Conservation (phyloP, 2,888 invertebrate species). For the Dysmachus trigonus region DNA sequence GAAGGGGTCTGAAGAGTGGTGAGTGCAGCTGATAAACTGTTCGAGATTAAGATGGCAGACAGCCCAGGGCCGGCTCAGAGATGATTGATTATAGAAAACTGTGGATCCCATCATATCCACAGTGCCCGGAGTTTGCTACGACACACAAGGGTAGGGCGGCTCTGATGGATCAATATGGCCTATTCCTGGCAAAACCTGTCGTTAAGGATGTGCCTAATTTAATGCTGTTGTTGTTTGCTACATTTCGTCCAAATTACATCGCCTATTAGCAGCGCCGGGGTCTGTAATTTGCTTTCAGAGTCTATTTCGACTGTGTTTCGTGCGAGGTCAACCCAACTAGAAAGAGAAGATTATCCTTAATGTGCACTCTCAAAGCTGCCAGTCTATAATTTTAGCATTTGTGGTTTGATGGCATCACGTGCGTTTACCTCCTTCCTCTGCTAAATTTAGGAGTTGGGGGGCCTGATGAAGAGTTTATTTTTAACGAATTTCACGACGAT, state of each 20-base stretch:
- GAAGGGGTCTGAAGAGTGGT: background rate
- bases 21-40: slow-evolving; percentile 33
- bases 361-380: slow-evolving; percentile 1
- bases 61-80: background rate
- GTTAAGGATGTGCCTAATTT: slow-evolving; percentile 37
- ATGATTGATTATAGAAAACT: slow-evolving; percentile 38
- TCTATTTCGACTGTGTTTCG: background rate
- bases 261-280: slow-evolving; percentile 1
- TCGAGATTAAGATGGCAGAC: slow-evolving; percentile 31
- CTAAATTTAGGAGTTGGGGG: background rate
- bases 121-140: background rate
- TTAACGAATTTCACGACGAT: background rate
- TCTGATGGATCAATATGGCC: slow-evolving; percentile 26
- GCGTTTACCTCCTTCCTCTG: background rate
- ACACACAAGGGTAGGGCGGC: background rate
- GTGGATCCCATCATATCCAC: background rate
- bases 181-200: slow-evolving; percentile 3
- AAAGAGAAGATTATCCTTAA: slow-evolving; percentile 1
- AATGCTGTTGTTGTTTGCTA: slow-evolving; percentile 21
- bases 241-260: slow-evolving; percentile 24
- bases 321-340: background rate
- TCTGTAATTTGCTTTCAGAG: slow-evolving; percentile 17
- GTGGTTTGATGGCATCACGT: background rate
- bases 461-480: background rate
- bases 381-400: slow-evolving; percentile 27